Evolutionary conservation across 2,797 vertebrate species (phyloP).

Genomic region (Helicolenus hilgendorfi): DNA sequence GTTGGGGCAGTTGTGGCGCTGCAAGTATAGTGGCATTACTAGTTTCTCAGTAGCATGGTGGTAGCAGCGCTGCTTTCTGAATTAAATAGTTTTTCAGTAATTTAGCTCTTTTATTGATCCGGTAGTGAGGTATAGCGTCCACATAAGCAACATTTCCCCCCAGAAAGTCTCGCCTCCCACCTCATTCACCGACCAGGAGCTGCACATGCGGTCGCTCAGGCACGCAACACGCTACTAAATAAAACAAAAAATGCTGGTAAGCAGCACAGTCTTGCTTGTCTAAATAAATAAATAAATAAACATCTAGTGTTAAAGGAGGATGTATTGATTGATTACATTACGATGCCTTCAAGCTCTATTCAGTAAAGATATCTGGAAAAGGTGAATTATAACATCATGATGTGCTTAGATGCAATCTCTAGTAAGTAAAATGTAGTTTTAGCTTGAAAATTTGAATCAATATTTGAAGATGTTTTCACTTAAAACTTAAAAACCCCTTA

Average conservation of each 20-base stretch:
- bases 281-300: not conserved
- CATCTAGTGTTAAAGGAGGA: not conserved
- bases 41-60: not conserved
- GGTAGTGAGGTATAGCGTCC: not conserved
- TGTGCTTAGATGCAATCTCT: not conserved
- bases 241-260: not conserved
- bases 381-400: not conserved
- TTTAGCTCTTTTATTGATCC: not conserved
- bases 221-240: not conserved
- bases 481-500: too few relatives aligned
- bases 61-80: not conserved
- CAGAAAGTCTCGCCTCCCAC: rapidly evolving
- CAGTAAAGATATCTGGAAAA: not conserved
- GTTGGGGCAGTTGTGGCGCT: not conserved
- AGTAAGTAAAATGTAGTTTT: not conserved
- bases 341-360: not conserved
- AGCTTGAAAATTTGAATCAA: not conserved
- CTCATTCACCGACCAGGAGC: not conserved
- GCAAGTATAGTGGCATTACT: not conserved
- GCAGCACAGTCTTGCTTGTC: not conserved
- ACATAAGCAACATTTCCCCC: not conserved
- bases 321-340: not conserved
- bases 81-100: not conserved
- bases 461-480: too few relatives aligned
- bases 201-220: too few relatives aligned